These are phyloP conservation scores for Oceanites oceanicus DNA, from an alignment of 2,113 vertebrate species.

Conservation along the genomic window DNA sequence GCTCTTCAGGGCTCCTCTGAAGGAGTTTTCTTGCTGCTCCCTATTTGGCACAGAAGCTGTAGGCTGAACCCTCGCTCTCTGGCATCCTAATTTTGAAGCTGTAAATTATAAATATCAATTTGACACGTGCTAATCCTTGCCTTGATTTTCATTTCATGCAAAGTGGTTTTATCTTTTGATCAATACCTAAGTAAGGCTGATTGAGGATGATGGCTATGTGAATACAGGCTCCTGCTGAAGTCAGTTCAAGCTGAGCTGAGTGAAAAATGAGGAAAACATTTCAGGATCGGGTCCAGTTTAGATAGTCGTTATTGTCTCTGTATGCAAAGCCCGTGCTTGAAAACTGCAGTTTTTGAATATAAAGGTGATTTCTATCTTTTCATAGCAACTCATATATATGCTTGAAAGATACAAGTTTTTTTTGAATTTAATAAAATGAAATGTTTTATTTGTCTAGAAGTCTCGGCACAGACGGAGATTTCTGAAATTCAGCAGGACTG, in stretches of 20 bases:
- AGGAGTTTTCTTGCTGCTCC: background rate
- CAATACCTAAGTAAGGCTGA: background rate
- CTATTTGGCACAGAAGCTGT: background rate
- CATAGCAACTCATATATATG: background rate
- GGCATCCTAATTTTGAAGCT: background rate
- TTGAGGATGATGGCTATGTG: background rate
- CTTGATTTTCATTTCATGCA: constrained; percentile 4
- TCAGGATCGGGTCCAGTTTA: background rate
- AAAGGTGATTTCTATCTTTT: background rate
- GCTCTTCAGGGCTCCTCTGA: background rate
- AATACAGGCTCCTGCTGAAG: background rate
- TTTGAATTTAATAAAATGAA: background rate
- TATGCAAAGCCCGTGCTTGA: background rate
- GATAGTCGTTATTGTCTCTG: background rate
- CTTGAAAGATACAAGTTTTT: background rate
- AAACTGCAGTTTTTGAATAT: background rate
- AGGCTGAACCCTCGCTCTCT: background rate
- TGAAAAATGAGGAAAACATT: background rate
- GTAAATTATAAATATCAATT: background rate
- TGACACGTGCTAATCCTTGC: background rate
- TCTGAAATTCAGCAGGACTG: constrained; percentile 81
- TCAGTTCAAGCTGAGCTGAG: background rate
- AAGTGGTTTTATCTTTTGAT: constrained; percentile 5
- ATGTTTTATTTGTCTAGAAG: constrained; percentile 69
- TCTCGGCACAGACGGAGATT: constrained; percentile 78